Evolutionary conservation across 2,113 vertebrate genomes (phyloP).

Genomic region (Otus sunia): DNA sequence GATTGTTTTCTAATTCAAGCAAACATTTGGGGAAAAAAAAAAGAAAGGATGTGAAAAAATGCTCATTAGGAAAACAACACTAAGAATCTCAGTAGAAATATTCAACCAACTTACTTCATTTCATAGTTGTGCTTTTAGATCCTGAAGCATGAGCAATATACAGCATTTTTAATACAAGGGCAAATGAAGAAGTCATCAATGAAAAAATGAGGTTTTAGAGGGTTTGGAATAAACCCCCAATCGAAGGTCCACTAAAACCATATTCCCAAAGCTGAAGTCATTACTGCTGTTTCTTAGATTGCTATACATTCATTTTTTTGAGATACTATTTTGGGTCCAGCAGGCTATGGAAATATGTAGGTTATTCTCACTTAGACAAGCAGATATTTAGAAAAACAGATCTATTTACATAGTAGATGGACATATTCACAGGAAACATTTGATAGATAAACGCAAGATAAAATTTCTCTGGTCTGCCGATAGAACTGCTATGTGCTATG

Average conservation of each 20-base stretch:
- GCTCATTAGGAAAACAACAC: constrained; percentile 14
- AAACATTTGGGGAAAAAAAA: neutral
- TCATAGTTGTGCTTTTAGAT: neutral
- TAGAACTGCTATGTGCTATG: neutral
- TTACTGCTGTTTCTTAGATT: neutral
- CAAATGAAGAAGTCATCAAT: neutral
- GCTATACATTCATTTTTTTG: fast-evolving
- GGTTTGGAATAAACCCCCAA: neutral
- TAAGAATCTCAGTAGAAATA: neutral
- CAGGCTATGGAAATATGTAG: neutral
- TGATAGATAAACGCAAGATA: neutral
- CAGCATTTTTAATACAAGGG: neutral
- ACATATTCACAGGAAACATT: neutral
- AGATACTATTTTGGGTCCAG: neutral
- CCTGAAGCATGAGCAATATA: neutral
- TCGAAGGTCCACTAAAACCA: neutral
- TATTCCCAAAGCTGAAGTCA: neutral
- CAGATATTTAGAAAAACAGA: neutral
- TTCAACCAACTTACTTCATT: neutral
- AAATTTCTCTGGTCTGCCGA: neutral
- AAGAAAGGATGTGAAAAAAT: neutral
- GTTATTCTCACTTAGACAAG: neutral
- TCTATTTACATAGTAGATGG: neutral
- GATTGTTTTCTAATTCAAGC: constrained; percentile 23
- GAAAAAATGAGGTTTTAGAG: neutral